Base-by-base conservation (phyloP, 1,140 invertebrate species). In the Drosophila kohkoa region DNA sequence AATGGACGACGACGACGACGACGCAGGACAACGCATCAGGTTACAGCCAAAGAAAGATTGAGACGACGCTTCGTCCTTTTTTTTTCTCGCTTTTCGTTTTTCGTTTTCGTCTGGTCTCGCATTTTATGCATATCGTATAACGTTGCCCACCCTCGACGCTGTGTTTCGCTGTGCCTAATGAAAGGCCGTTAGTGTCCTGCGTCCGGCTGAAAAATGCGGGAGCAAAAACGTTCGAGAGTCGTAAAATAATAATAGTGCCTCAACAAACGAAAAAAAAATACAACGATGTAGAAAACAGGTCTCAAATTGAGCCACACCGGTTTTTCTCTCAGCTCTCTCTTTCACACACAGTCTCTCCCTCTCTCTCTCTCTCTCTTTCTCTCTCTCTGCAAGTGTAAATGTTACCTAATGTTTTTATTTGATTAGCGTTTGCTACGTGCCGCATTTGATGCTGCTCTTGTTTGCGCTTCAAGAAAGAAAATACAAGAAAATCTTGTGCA, bases 361-460 rank as follows among this genome's bases (percentile, higher is more conserved):
- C 1, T 32, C 15, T 30, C 43, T 60, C 41, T 32, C 6, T 60
- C 20, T 49, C 20, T 4, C 13, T 60, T 2, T 54, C 60, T 32
- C 16, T 62, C 35, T 60, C 35, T 54, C 48, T n/a, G 7, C 46
- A 65, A 67, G 83, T 88, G 80, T 88, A 88, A 89, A 89, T 89
- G 83, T 80, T 85, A 75, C 79, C 82, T 79, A 89, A 88, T 89
- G 85, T 88, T 88, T 88, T 88, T 89, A 88, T 88, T 88, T 88
- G 83, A 88, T 88, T 88, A 88, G 83, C 83, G 83, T 72, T 87
- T 57, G 83, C 80, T 83, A 88, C 83, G 83, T 88, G 83, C 83
- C 82, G 74, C 82, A 77, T 72, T 87, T 79, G 70, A 69, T 79
- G 54, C 57, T 69, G 43, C 48, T 51, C 54, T 62, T 64, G 48